These are phyloP conservation scores for Plectus sambesii DNA, from an alignment of 1,140 invertebrate genomes.

Conservation along the genomic window DNA sequence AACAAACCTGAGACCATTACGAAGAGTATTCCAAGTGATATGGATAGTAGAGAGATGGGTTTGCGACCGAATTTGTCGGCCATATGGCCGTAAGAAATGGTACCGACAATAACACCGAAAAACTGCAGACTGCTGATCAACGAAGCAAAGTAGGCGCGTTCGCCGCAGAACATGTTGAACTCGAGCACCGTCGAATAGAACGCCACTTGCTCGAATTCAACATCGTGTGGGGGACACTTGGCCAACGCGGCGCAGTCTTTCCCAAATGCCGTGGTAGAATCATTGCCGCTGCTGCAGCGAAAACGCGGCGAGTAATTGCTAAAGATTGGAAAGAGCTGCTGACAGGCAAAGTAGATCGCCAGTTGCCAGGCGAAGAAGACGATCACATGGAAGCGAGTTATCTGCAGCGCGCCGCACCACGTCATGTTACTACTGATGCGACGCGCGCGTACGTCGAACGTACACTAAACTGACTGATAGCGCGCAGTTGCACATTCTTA, in stretches of 20 bases:
- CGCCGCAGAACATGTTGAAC: constrained; percentile 15
- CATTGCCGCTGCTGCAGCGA: constrained; percentile 11
- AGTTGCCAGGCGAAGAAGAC: constrained; percentile 12
- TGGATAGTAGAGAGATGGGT: no score
- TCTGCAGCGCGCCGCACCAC: constrained; percentile 8
- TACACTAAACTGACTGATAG: no score
- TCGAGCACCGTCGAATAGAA: constrained; percentile 15
- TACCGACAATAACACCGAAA: constrained; percentile 15
- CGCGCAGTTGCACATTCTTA: no score
- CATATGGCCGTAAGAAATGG: constrained; percentile 6
- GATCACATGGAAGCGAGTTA: constrained; percentile 13
- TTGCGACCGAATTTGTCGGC: constrained; percentile 15
- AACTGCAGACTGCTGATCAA: constrained; percentile 13
- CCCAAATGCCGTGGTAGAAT: not conserved
- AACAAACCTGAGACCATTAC: no score
- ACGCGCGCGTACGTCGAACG: no score
- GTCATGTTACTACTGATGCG: no score
- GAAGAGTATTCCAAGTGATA: no score
- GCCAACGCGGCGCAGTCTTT: constrained; percentile 9
- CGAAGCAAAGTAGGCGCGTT: constrained; percentile 9
- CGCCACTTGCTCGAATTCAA: constrained; percentile 12
- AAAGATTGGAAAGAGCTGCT: constrained; percentile 18
- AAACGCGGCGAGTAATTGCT: constrained; percentile 10
- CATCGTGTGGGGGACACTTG: constrained; percentile 1
- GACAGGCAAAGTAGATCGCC: constrained; percentile 14